A percentile compares a stretch with the other conserved stretches of the same genome.
phyloP scores from a whole-genome alignment of 2,113 vertebrate genomes.

The Megaptera novaeangliae region DNA sequence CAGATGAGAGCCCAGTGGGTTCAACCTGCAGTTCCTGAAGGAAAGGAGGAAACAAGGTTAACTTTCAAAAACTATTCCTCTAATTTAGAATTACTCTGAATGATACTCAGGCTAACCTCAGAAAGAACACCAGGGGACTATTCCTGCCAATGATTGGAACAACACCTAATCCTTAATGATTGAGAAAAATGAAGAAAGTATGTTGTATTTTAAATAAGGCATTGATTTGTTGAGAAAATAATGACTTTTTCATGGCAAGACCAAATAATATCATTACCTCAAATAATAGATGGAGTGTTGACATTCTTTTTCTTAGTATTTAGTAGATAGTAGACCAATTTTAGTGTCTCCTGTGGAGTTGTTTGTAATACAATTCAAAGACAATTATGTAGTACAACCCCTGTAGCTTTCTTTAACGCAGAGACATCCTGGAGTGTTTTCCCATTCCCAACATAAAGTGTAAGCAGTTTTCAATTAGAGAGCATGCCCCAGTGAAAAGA shows the following conservation, averaged over 20 bases:
- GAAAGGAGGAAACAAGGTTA: background rate
- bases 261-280: background rate
- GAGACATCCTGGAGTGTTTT: constrained; percentile 31
- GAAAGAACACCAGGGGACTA: background rate
- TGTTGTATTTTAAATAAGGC: background rate
- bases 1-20: background rate
- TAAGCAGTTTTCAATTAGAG: constrained; percentile 26
- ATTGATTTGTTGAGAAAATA: background rate
- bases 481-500: constrained; percentile 55
- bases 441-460: constrained; percentile 29
- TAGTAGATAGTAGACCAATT: constrained; percentile 30
- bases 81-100: background rate
- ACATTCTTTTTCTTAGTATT: background rate
- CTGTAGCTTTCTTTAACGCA: constrained; percentile 7
- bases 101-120: background rate
- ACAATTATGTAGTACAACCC: constrained; percentile 42
- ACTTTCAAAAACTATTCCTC: background rate
- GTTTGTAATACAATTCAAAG: constrained; percentile 42
- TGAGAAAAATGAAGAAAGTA: background rate
- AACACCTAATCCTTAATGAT: background rate
- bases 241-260: background rate
- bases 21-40: background rate
- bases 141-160: background rate
- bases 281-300: background rate
- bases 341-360: constrained; percentile 38